phyloP scores from a whole-genome alignment of 1,140 invertebrate genomes.

The Drosophila ficusphila region DNA sequence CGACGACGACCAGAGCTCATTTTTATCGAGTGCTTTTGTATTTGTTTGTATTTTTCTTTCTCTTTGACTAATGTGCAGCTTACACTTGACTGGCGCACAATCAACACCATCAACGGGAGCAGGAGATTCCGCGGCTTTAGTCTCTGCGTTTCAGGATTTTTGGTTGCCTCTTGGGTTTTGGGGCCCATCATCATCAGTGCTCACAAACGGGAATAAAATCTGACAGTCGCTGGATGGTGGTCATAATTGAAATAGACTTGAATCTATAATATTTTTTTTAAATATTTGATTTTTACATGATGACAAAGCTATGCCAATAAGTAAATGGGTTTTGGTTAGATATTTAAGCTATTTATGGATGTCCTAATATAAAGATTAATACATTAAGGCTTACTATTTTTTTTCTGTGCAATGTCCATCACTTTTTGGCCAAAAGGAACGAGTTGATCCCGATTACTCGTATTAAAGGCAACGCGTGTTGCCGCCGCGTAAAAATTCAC shows the following conservation, averaged over 20 bases:
- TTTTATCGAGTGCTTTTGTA: constrained; percentile 10
- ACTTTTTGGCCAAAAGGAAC: constrained; percentile 5
- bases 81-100: constrained; percentile 82
- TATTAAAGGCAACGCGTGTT: constrained; percentile 69
- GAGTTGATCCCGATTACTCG: constrained; percentile 55
- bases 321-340: too few relatives aligned
- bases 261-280: neutral
- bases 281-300: too few relatives aligned
- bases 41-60: constrained; percentile 14
- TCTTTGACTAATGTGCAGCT: constrained; percentile 80
- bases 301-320: too few relatives aligned
- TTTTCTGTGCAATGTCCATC: constrained; percentile 9
- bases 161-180: neutral
- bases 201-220: constrained; percentile 9
- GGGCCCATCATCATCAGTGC: constrained; percentile 24
- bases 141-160: neutral
- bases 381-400: neutral
- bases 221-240: too few relatives aligned
- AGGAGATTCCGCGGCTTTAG: constrained; percentile 23
- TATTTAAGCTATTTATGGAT: too few relatives aligned
- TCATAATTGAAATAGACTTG: neutral
- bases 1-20: constrained; percentile 1
- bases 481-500: constrained; percentile 72
- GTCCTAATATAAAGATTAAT: too few relatives aligned
- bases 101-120: constrained; percentile 72